These are phyloP conservation scores for Tiliacea citrago DNA, from an alignment of 2,888 invertebrate genomes.

Conservation along the genomic window DNA sequence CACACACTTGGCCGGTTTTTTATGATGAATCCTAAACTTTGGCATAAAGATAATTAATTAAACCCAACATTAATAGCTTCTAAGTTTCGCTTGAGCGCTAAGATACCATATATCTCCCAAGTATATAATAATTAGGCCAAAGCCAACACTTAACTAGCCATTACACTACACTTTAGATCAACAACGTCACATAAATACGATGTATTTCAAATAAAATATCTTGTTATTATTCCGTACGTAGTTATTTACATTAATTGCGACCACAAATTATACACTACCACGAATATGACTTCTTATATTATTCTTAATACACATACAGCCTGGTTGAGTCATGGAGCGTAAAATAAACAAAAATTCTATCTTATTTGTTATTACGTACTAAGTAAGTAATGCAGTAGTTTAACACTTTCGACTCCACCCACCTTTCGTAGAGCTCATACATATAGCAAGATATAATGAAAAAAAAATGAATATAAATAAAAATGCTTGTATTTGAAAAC, in stretches of 20 bases:
- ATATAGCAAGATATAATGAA: too few species aligned
- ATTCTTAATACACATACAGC: slow-evolving; percentile 67
- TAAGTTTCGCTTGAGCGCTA: slow-evolving; percentile 17
- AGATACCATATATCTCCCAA: slow-evolving; percentile 20
- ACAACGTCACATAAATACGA: slow-evolving; percentile 27
- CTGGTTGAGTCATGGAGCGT: slow-evolving; percentile 71
- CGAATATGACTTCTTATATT: slow-evolving; percentile 60
- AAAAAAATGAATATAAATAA: too few species aligned
- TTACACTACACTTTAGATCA: slow-evolving; percentile 21
- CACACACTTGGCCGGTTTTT: too few species aligned
- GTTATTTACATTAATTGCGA: slow-evolving; percentile 67
- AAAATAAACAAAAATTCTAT: slow-evolving; percentile 75
- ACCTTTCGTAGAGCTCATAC: too few species aligned
- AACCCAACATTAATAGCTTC: slow-evolving; percentile 3
- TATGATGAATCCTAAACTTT: background rate
- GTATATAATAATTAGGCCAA: slow-evolving; percentile 1
- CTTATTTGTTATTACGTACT: slow-evolving; percentile 69
- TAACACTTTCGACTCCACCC: too few species aligned
- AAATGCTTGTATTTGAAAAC: too few species aligned
- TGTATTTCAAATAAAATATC: slow-evolving; percentile 60
- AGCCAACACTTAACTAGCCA: slow-evolving; percentile 2
- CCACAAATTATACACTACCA: slow-evolving; percentile 67
- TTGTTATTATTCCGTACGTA: slow-evolving; percentile 59
- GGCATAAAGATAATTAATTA: background rate
- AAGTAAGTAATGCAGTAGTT: slow-evolving; percentile 35